Percentiles rank a stretch among this genome's conserved stretches.
phyloP scores from a whole-genome alignment of 1,140 invertebrate genomes.

The Tetragnatha versicolor region DNA sequence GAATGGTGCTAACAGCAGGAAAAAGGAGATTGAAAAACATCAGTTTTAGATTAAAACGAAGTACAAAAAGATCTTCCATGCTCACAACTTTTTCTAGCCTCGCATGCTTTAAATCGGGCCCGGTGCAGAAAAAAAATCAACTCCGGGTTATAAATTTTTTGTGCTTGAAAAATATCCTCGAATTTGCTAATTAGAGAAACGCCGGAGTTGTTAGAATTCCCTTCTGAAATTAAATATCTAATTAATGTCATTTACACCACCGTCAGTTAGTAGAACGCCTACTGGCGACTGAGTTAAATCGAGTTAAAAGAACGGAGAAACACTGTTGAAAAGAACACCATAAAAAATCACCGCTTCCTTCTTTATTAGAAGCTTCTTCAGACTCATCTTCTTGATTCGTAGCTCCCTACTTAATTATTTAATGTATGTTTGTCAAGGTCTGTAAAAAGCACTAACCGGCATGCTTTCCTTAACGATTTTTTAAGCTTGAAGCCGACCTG shows the following conservation, averaged over 20 bases:
- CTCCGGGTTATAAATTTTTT: too few relatives aligned
- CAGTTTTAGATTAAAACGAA: too few relatives aligned
- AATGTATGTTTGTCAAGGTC: neutral
- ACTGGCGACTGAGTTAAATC: neutral
- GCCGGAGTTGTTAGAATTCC: neutral
- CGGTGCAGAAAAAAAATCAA: too few relatives aligned
- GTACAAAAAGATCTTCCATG: too few relatives aligned
- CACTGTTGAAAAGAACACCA: too few relatives aligned
- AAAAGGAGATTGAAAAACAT: too few relatives aligned
- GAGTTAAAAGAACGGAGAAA: neutral
- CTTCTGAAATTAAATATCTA: constrained; percentile 11
- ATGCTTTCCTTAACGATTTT: neutral
- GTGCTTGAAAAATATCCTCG: too few relatives aligned
- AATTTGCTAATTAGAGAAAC: neutral
- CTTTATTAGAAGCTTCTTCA: neutral
- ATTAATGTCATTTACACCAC: neutral
- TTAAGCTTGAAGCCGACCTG: neutral
- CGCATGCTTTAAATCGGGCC: too few relatives aligned
- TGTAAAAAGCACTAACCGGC: too few relatives aligned
- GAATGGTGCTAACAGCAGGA: too few relatives aligned
- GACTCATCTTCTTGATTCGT: neutral
- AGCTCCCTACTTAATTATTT: neutral
- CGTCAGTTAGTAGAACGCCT: neutral
- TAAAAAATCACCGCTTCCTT: neutral
- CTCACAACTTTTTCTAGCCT: too few relatives aligned